Conservation (phyloP, 2,888 invertebrate species). For the Orthonychiurus folsomi region DNA sequence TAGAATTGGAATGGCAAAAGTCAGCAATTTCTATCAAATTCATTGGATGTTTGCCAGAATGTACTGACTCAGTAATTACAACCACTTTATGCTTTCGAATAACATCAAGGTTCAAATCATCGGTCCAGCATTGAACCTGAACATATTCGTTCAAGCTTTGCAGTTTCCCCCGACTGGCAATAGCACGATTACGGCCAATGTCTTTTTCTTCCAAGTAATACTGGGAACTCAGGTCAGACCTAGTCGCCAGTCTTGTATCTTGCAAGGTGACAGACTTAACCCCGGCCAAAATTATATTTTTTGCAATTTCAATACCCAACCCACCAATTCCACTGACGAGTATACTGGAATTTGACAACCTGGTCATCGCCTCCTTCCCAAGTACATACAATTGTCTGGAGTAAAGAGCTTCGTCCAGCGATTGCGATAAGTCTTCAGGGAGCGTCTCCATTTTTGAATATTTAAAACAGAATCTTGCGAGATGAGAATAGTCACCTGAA, state of each 20-base stretch:
- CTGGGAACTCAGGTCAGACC: slow-evolving; percentile 59
- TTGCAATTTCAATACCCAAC: slow-evolving; percentile 7
- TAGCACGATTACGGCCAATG: slow-evolving; percentile 80
- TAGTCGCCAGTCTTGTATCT: slow-evolving; percentile 62
- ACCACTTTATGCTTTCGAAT: slow-evolving; percentile 69
- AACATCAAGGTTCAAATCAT: slow-evolving; percentile 65
- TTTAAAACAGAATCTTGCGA: too few relatives aligned
- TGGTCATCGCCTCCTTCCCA: background rate
- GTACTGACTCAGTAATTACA: slow-evolving; percentile 70
- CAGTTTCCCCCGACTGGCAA: slow-evolving; percentile 67
- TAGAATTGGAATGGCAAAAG: slow-evolving; percentile 69
- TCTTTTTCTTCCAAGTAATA: slow-evolving; percentile 77
- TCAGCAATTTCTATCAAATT: slow-evolving; percentile 75
- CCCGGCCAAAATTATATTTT: slow-evolving; percentile 6
- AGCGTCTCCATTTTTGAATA: too few relatives aligned
- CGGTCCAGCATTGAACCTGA: slow-evolving; percentile 63
- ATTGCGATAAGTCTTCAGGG: too few relatives aligned
- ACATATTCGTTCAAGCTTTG: slow-evolving; percentile 88
- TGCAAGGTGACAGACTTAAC: slow-evolving; percentile 92
- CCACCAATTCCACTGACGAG: background rate
- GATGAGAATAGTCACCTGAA: too few relatives aligned
- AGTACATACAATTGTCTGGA: slow-evolving; percentile 8
- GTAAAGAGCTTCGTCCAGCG: too few relatives aligned
- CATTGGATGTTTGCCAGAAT: too few relatives aligned
- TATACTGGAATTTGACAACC: background rate